Percentiles rank a stretch among this genome's conserved stretches.
Evolutionary conservation across 2,113 vertebrate genomes (phyloP).

Genomic region (Physeter macrocephalus): DNA sequence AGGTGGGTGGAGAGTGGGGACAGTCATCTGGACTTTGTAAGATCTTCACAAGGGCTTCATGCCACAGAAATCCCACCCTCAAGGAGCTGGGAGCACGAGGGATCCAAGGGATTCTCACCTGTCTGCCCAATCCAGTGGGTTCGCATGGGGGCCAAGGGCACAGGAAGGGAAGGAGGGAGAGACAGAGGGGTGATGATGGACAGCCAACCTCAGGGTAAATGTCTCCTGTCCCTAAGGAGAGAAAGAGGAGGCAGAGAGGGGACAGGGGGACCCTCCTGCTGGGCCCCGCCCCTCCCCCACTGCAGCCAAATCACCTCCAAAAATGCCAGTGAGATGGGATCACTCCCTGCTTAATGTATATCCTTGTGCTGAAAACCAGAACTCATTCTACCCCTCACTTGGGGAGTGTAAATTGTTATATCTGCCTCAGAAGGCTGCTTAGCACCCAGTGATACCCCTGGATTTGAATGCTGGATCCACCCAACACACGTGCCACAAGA

Average conservation of each 20-base stretch:
- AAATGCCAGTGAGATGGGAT: no score
- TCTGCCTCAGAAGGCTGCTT: neutral
- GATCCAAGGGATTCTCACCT: neutral
- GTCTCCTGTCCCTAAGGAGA: neutral
- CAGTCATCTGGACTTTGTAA: neutral
- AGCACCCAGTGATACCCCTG: neutral
- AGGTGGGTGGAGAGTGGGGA: neutral
- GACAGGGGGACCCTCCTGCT: conserved; percentile 27
- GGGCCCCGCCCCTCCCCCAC: no score
- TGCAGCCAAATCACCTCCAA: neutral
- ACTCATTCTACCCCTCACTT: neutral
- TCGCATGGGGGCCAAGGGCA: neutral
- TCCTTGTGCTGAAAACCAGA: neutral
- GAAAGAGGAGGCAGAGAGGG: neutral
- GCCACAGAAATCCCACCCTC: neutral
- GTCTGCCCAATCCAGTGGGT: neutral
- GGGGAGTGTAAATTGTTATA: neutral
- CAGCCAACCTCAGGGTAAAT: neutral
- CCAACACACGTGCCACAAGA: neutral
- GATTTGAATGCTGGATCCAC: neutral
- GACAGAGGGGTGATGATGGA: neutral
- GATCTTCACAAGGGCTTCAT: neutral
- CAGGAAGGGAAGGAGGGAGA: neutral
- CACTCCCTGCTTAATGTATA: neutral
- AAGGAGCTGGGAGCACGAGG: neutral